Evolutionary conservation across 2,797 vertebrate species (phyloP).

Genomic region (Danio jaintianensis): DNA sequence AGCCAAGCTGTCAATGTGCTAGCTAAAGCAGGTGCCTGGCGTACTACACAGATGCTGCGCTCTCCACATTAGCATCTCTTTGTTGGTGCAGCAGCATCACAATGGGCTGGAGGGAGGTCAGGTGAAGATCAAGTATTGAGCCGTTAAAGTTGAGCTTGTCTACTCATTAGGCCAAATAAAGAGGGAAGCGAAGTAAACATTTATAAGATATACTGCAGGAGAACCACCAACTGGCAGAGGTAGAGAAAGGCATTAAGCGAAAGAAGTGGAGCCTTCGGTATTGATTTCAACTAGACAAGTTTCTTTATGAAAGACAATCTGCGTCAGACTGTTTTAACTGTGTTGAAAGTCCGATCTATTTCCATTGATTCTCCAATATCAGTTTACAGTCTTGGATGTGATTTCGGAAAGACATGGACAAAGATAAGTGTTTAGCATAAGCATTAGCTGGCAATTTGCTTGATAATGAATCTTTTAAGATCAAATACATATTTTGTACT

Average conservation of each 20-base stretch:
- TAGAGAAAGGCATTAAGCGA: not conserved
- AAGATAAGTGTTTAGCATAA: constrained; percentile 12
- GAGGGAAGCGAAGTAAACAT: constrained; percentile 27
- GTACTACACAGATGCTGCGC: constrained; percentile 36
- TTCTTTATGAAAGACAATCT: constrained; percentile 49
- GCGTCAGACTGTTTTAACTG: constrained; percentile 33
- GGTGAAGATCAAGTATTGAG: constrained; percentile 45
- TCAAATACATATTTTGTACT: not conserved
- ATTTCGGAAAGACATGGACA: constrained; percentile 28
- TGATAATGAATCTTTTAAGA: not conserved
- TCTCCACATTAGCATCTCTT: constrained; percentile 52
- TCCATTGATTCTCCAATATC: constrained; percentile 37
- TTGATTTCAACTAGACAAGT: constrained; percentile 44
- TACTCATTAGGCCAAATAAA: constrained; percentile 41
- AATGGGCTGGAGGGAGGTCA: constrained; percentile 36
- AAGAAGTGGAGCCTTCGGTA: constrained; percentile 37
- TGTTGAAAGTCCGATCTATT: constrained; percentile 27
- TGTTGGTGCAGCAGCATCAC: constrained; percentile 37
- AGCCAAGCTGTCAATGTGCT: constrained; percentile 54
- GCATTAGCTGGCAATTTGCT: not conserved
- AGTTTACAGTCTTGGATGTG: constrained; percentile 30
- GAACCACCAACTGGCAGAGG: not conserved
- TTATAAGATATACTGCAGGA: not conserved
- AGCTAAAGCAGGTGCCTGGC: constrained; percentile 51
- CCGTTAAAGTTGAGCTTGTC: constrained; percentile 22